Evolutionary conservation across 2,888 invertebrate genomes (phyloP).

Genomic region (Eupithecia insigniata): DNA sequence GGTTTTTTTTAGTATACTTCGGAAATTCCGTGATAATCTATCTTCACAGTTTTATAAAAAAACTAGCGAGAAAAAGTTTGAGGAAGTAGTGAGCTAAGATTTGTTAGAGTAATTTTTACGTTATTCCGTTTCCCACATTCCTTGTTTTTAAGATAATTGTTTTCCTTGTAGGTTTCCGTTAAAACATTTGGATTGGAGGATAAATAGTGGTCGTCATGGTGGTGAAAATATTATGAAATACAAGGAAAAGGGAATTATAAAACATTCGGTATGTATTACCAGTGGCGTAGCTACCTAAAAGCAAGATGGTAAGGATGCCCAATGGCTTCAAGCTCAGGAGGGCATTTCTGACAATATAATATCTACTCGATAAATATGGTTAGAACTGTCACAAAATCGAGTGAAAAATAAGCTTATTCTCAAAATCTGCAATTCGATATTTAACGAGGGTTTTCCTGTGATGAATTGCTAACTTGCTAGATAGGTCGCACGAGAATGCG

Average conservation of each 20-base stretch:
- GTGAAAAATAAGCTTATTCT: too few species aligned
- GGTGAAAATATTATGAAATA: not conserved
- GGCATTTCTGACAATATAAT: too few species aligned
- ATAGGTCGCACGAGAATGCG: too few species aligned
- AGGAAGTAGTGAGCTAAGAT: constrained; percentile 1
- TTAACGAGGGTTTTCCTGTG: too few species aligned
- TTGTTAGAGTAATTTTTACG: not conserved
- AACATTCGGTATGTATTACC: not conserved
- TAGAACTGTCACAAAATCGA: too few species aligned
- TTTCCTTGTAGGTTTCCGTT: not conserved
- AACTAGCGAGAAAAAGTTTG: constrained; percentile 1
- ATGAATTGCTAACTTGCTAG: too few species aligned
- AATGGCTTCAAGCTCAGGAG: too few species aligned
- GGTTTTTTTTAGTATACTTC: not conserved
- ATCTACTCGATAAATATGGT: too few species aligned
- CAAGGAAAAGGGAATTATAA: not conserved
- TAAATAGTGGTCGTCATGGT: not conserved
- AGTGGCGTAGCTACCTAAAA: too few species aligned
- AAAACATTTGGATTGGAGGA: not conserved
- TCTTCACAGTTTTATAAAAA: not conserved
- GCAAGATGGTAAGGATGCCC: too few species aligned
- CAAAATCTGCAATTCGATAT: too few species aligned
- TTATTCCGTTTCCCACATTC: not conserved
- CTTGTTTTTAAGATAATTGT: not conserved
- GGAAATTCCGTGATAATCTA: not conserved